phyloP scores from a whole-genome alignment of 2,797 vertebrate species.

The Delichon dasypus region DNA sequence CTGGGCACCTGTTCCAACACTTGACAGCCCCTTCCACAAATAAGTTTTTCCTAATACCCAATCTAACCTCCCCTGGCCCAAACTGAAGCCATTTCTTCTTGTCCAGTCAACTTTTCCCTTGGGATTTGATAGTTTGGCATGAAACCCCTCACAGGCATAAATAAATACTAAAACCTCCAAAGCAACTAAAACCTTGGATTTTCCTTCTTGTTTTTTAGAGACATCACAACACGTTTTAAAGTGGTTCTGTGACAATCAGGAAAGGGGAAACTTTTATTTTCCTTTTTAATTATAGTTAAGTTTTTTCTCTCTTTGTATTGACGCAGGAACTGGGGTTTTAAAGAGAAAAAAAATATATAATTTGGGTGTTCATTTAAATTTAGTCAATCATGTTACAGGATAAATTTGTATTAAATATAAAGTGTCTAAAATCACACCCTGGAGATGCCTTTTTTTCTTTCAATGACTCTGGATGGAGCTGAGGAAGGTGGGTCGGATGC shows the following conservation, averaged over 20 bases:
- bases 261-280: not conserved
- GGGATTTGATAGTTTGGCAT: not conserved
- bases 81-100: not conserved
- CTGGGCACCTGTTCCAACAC: not conserved
- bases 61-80: not conserved
- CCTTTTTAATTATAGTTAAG: accelerated
- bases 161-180: not conserved
- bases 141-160: not conserved
- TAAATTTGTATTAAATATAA: not conserved
- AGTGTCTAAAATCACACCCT: not conserved
- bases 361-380: not conserved
- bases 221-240: accelerated
- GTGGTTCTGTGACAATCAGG: not conserved
- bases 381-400: not conserved
- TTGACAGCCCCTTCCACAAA: not conserved
- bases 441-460: not conserved
- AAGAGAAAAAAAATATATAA: not conserved
- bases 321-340: not conserved
- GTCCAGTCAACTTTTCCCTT: not conserved
- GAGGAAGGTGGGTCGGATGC: not conserved
- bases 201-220: not conserved
- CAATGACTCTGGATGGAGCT: not conserved
- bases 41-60: not conserved
- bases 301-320: not conserved
- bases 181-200: not conserved